These are phyloP conservation scores for Lordiphosa andalusiaca DNA, from an alignment of 2,888 invertebrate genomes.

Conservation along the genomic window DNA sequence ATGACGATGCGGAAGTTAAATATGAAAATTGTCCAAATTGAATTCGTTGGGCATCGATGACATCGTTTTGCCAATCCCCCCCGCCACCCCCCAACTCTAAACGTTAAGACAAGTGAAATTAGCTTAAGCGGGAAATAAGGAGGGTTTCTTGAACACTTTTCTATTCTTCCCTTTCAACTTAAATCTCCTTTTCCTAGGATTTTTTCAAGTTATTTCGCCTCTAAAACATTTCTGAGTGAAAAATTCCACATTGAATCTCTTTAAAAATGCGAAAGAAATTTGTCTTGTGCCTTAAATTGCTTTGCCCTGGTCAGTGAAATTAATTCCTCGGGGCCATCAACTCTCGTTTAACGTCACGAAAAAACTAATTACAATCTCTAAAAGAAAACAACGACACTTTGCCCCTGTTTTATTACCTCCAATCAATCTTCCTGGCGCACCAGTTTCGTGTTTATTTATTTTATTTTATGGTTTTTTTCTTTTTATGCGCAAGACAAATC, in stretches of 20 bases:
- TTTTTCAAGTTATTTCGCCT: too few species aligned
- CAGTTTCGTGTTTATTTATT: constrained; percentile 23
- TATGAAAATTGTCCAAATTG: constrained; percentile 39
- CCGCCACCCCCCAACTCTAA: neutral
- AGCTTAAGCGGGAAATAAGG: constrained; percentile 2
- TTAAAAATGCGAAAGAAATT: too few species aligned
- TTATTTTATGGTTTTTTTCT: constrained; percentile 25
- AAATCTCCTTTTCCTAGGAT: too few species aligned
- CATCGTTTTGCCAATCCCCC: neutral
- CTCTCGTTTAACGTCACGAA: too few species aligned
- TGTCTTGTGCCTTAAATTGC: too few species aligned
- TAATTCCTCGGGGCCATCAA: too few species aligned
- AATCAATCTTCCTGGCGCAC: constrained; percentile 6
- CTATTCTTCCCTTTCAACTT: too few species aligned
- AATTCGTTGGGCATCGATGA: constrained; percentile 17
- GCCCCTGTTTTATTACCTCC: constrained; percentile 24
- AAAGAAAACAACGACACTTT: too few species aligned
- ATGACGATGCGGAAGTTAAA: constrained; percentile 17
- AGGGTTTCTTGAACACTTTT: neutral
- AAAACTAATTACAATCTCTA: too few species aligned
- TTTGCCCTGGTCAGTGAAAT: too few species aligned
- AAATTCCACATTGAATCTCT: too few species aligned
- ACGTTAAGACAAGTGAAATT: constrained; percentile 8
- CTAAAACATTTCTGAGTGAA: too few species aligned
- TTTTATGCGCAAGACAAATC: constrained; percentile 67